A percentile compares a stretch with the other conserved stretches of the same genome.
phyloP scores from a whole-genome alignment of 1,140 invertebrate species.

The Araneus ventricosus region DNA sequence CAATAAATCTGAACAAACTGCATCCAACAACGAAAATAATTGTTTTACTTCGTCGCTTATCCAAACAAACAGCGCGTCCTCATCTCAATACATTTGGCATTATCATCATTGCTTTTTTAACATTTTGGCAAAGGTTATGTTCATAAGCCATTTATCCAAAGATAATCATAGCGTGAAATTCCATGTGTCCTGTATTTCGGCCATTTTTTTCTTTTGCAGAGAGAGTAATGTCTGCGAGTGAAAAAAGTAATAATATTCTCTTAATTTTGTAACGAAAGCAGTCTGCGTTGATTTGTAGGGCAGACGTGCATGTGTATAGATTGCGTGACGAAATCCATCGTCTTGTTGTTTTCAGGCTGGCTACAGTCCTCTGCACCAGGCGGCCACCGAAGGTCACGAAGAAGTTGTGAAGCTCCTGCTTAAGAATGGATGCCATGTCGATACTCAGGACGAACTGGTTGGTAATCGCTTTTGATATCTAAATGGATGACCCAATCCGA shows the following conservation, averaged over 20 bases:
- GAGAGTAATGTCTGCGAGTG: neutral
- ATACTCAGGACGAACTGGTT: conserved; percentile 88
- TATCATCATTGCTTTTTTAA: neutral
- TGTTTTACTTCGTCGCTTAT: neutral
- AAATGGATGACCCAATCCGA: conserved; percentile 31
- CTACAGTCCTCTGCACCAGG: conserved; percentile 88
- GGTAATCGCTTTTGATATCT: conserved; percentile 78
- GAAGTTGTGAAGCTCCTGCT: conserved; percentile 87
- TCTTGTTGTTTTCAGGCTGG: conserved; percentile 83
- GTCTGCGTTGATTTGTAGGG: conserved; percentile 53
- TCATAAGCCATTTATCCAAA: neutral
- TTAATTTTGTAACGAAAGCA: neutral
- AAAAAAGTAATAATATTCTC: neutral
- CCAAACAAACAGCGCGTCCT: too few species aligned
- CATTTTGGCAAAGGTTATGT: conserved; percentile 53
- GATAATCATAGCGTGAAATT: conserved; percentile 20
- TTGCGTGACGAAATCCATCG: conserved; percentile 59
- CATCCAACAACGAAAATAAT: neutral
- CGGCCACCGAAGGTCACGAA: conserved; percentile 90
- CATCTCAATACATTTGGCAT: too few species aligned
- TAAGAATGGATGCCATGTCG: conserved; percentile 82
- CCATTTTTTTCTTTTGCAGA: neutral
- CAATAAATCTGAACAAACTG: neutral
- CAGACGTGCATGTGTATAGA: conserved; percentile 44
- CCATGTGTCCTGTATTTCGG: neutral